Percentiles rank a stretch among this genome's conserved stretches.
phyloP scores from a whole-genome alignment of 1,140 invertebrate species.

The Ceratoteleas bidentatus region DNA sequence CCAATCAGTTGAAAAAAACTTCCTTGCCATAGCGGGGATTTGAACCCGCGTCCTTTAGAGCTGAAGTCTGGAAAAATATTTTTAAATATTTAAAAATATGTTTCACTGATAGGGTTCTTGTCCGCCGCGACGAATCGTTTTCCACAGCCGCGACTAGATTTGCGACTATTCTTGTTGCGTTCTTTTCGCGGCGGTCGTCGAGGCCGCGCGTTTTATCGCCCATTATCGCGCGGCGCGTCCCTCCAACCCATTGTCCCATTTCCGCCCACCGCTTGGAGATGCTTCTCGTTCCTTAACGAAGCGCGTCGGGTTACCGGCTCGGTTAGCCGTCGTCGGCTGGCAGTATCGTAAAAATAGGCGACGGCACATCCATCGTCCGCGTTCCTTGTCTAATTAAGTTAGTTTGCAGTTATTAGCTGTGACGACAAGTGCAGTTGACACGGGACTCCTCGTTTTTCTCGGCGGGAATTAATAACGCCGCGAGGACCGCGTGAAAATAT shows the following conservation, averaged over 20 bases:
- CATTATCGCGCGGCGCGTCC: slow-evolving; percentile 26
- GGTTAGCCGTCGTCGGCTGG: slow-evolving; percentile 50
- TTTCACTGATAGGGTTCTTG: too few species aligned
- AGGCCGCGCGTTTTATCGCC: slow-evolving; percentile 44
- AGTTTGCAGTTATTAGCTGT: slow-evolving; percentile 71
- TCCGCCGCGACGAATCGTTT: too few species aligned
- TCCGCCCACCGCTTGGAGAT: slow-evolving; percentile 28
- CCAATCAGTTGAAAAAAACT: too few species aligned
- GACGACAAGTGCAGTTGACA: slow-evolving; percentile 25
- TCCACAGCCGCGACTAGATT: slow-evolving; percentile 48
- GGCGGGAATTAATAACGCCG: slow-evolving; percentile 11
- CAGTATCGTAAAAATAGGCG: slow-evolving; percentile 70
- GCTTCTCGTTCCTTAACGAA: slow-evolving; percentile 65
- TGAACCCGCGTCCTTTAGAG: too few species aligned
- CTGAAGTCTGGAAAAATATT: too few species aligned
- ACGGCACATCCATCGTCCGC: slow-evolving; percentile 55
- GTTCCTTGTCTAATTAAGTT: slow-evolving; percentile 73
- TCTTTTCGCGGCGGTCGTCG: slow-evolving; percentile 20
- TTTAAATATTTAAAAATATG: too few species aligned
- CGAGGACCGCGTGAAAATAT: slow-evolving; percentile 6
- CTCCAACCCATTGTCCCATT: slow-evolving; percentile 14
- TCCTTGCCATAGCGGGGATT: too few species aligned
- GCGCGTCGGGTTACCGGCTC: slow-evolving; percentile 66
- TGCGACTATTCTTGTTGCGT: slow-evolving; percentile 52
- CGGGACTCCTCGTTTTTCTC: slow-evolving; percentile 13